A percentile compares a stretch with the other conserved stretches of the same genome.
phyloP scores from a whole-genome alignment of 1,140 invertebrate genomes.

The Adoxophyes honmai region DNA sequence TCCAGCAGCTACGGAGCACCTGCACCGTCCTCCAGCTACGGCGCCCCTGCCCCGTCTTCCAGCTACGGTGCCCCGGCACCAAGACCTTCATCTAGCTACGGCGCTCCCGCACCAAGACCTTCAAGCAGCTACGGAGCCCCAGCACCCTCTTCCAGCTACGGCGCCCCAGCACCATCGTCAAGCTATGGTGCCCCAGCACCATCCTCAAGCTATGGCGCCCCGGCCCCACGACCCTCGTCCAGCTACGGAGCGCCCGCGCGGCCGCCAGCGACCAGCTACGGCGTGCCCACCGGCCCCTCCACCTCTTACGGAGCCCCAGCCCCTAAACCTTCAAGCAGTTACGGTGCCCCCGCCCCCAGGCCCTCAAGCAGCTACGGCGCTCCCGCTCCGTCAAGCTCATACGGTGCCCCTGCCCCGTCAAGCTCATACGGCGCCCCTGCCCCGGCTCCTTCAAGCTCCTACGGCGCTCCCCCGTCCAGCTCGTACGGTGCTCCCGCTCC shows the following conservation, averaged over 20 bases:
- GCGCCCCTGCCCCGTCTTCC: conserved; percentile 55
- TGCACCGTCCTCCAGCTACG: conserved; percentile 58
- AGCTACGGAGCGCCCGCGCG: conserved; percentile 72
- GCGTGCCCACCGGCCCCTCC: conserved; percentile 65
- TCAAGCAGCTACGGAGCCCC: conserved; percentile 66
- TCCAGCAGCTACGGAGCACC: conserved; percentile 50
- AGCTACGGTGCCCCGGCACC: conserved; percentile 48
- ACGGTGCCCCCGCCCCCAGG: conserved; percentile 54
- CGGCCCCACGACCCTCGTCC: conserved; percentile 40
- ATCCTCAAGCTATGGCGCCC: conserved; percentile 49
- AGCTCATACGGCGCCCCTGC: conserved; percentile 52
- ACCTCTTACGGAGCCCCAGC: conserved; percentile 55
- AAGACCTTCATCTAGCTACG: conserved; percentile 55
- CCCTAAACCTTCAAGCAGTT: conserved; percentile 59
- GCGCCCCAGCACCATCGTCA: conserved; percentile 39
- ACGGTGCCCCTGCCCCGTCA: conserved; percentile 59
- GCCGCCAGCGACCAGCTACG: conserved; percentile 68
- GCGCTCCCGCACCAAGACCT: conserved; percentile 52
- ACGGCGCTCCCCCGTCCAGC: conserved; percentile 37
- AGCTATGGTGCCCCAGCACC: conserved; percentile 43
- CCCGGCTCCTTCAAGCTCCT: conserved; percentile 66
- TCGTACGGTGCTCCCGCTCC: conserved; percentile 37
- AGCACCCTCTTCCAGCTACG: conserved; percentile 51
- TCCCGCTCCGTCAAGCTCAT: conserved; percentile 53
- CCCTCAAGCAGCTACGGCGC: conserved; percentile 63